A percentile compares a stretch with the other conserved stretches of the same genome.
phyloP scores from a whole-genome alignment of 2,888 invertebrate species.

The Pimpla rufipes region DNA sequence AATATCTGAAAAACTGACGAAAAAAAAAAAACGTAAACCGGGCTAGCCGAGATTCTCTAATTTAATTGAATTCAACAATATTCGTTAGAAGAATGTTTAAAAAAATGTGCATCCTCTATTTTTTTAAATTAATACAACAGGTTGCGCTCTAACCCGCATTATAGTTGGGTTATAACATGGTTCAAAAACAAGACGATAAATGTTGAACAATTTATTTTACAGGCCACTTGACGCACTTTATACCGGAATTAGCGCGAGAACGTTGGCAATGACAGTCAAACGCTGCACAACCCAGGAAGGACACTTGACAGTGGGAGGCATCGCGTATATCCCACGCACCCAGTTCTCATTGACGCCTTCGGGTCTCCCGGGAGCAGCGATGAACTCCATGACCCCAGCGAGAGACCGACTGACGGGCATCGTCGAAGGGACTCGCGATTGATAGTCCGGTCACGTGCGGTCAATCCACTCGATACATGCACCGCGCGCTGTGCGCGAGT shows the following conservation, averaged over 20 bases:
- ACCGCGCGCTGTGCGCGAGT: slow-evolving; percentile 1
- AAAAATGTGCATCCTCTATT: too few species aligned
- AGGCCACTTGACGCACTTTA: background rate
- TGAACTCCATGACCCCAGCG: slow-evolving; percentile 38
- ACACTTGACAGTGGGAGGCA: background rate
- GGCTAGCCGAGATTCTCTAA: too few species aligned
- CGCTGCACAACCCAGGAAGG: background rate
- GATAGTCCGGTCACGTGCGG: slow-evolving; percentile 78
- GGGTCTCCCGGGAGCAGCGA: slow-evolving; percentile 22
- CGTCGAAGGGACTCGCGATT: slow-evolving; percentile 67
- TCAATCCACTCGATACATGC: slow-evolving; percentile 70
- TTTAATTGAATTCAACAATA: too few species aligned
- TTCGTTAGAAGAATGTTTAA: too few species aligned
- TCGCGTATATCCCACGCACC: background rate
- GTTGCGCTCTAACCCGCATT: too few species aligned
- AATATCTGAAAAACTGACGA: too few species aligned
- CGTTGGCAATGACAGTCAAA: slow-evolving; percentile 8
- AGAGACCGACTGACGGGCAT: slow-evolving; percentile 30
- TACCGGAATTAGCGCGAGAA: background rate
- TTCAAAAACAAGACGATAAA: background rate
- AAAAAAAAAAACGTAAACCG: too few species aligned
- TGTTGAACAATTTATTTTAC: background rate
- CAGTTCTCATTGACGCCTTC: slow-evolving; percentile 8
- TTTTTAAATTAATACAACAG: too few species aligned
- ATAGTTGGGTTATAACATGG: too few species aligned